Percentiles rank a stretch among this genome's conserved stretches.
Conservation (phyloP, 1,140 invertebrate genomes). For the Eueides isabella region DNA sequence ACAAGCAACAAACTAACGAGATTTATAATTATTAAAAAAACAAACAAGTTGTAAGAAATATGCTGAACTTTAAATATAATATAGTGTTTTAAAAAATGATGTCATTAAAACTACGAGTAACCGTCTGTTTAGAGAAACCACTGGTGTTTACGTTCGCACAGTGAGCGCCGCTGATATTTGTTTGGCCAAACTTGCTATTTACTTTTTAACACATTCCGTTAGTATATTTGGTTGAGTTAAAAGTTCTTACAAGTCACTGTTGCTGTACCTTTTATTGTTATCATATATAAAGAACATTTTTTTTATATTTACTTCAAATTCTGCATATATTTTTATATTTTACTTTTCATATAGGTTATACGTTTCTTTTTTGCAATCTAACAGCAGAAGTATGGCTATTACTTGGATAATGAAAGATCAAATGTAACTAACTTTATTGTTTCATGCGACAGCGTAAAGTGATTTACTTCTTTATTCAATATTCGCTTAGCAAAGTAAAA, state of each 20-base stretch:
- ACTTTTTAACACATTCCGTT: slow-evolving; percentile 47
- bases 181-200: slow-evolving; percentile 45
- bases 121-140: slow-evolving; percentile 54
- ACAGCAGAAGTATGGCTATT: no score
- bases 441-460: not conserved
- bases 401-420: not conserved
- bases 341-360: no score
- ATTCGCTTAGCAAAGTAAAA: not conserved
- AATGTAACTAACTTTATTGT: not conserved
- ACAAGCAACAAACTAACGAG: not conserved
- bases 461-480: not conserved
- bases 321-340: no score
- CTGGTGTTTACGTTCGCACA: slow-evolving; percentile 63
- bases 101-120: slow-evolving; percentile 49
- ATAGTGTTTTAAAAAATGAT: slow-evolving; percentile 13
- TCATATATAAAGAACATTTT: not conserved
- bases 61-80: not conserved
- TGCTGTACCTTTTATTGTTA: not conserved
- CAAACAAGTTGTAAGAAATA: not conserved
- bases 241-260: slow-evolving; percentile 13
- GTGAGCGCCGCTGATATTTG: slow-evolving; percentile 40
- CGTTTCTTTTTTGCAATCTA: no score
- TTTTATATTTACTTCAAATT: no score
- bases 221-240: slow-evolving; percentile 39
- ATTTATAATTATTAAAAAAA: not conserved